These are phyloP conservation scores for Noctua janthina DNA, from an alignment of 2,888 invertebrate genomes.

Conservation along the genomic window DNA sequence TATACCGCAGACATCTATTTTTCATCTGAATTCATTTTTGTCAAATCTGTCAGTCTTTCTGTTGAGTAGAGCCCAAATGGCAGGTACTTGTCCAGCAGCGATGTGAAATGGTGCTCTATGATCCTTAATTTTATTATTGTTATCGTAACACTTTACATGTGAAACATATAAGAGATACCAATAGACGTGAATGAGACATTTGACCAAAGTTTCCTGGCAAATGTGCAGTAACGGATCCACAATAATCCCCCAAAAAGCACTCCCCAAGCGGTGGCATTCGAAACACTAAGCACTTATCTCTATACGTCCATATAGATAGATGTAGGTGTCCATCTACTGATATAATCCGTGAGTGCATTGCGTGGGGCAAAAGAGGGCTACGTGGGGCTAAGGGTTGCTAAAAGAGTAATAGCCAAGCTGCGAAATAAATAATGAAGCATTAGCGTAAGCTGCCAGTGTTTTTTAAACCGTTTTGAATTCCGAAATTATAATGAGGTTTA, in stretches of 20 bases:
- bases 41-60: background rate
- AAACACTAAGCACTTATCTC: slow-evolving; percentile 34
- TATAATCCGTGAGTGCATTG: slow-evolving; percentile 45
- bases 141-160: background rate
- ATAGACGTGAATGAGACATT: slow-evolving; percentile 1
- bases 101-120: background rate
- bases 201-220: slow-evolving; percentile 13
- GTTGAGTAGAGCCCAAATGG: background rate
- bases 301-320: background rate
- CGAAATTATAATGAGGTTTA: background rate
- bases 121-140: background rate
- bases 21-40: too few relatives aligned
- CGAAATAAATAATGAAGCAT: slow-evolving; percentile 5
- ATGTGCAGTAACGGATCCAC: slow-evolving; percentile 21
- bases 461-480: background rate
- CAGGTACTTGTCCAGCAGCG: background rate
- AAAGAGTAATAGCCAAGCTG: background rate
- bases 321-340: slow-evolving; percentile 9
- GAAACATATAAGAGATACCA: background rate
- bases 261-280: slow-evolving; percentile 10
- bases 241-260: slow-evolving; percentile 46
- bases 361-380: slow-evolving; percentile 10
- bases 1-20: too few relatives aligned
- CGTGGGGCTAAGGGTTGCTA: background rate
- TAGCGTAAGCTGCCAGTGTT: slow-evolving; percentile 1